Percentiles rank a stretch among this genome's conserved stretches.
These are phyloP conservation scores for Pristionchus arcanus DNA, from an alignment of 2,888 invertebrate genomes.

Conservation along the genomic window DNA sequence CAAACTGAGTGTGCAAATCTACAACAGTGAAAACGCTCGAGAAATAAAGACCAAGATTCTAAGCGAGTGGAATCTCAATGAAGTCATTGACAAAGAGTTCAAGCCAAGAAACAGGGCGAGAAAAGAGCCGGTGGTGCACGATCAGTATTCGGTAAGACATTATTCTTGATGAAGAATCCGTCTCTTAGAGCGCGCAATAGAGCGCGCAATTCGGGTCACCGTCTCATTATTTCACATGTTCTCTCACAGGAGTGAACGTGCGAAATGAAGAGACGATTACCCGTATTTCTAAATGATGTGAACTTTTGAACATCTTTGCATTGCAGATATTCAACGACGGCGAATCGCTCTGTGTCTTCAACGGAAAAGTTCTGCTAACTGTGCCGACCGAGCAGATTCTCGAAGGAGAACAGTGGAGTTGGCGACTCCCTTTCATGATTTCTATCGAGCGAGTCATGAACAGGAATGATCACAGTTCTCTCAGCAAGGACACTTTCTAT, in stretches of 20 bases:
- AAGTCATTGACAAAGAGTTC: background rate
- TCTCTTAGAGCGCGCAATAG: too few species aligned
- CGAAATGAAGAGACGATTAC: background rate
- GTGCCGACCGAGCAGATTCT: background rate
- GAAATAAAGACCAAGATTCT: background rate
- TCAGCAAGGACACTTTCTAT: background rate
- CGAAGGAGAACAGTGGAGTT: background rate
- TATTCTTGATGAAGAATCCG: background rate
- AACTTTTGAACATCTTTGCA: background rate
- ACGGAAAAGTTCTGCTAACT: background rate
- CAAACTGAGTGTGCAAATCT: background rate
- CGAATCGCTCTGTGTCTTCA: background rate
- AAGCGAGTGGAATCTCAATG: background rate
- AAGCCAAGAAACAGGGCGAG: background rate
- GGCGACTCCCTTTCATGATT: background rate
- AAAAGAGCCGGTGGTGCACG: background rate
- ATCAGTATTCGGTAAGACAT: background rate
- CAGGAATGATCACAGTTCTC: background rate
- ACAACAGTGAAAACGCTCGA: background rate
- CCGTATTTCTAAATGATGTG: too few species aligned
- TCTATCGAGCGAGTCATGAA: background rate
- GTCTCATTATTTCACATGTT: too few species aligned
- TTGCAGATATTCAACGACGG: background rate
- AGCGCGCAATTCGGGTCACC: background rate
- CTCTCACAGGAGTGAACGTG: background rate